A percentile compares a stretch with the other conserved stretches of the same genome.
Evolutionary conservation across 2,113 vertebrate species (phyloP).

Genomic region (Chloroceryle aenea): DNA sequence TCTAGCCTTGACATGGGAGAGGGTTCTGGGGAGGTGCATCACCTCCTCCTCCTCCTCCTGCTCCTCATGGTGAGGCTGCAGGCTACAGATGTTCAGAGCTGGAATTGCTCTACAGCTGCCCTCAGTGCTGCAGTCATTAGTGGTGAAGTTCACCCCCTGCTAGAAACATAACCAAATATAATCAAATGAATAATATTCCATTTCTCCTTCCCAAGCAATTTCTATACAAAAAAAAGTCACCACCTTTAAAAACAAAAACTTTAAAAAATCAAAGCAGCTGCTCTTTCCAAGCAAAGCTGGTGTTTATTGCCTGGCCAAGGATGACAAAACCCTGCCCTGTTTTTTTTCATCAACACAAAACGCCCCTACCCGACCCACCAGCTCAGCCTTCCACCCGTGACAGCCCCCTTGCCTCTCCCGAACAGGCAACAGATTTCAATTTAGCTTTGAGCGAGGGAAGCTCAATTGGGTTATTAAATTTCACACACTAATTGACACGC

Average conservation of each 20-base stretch:
- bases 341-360: background rate
- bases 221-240: background rate
- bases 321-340: background rate
- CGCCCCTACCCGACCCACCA: background rate
- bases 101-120: background rate
- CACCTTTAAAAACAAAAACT: background rate
- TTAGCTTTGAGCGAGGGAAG: constrained; percentile 52
- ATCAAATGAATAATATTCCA: background rate
- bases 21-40: background rate
- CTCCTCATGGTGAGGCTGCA: background rate
- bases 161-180: background rate
- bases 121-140: background rate
- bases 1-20: rapidly evolving
- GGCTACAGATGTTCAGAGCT: background rate
- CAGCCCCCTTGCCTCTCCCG: constrained; percentile 5
- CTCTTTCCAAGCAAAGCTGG: background rate
- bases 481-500: constrained; percentile 73
- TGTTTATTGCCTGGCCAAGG: background rate
- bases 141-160: background rate
- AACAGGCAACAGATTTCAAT: constrained; percentile 67
- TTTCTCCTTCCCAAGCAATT: background rate
- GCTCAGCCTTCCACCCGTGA: background rate
- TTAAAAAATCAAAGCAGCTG: background rate
- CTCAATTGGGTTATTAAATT: constrained; percentile 74
- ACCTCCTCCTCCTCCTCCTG: background rate